Percentiles rank a stretch among this genome's conserved stretches.
These are phyloP conservation scores for Zosterops hypoxanthus DNA, from an alignment of 2,113 vertebrate species.

Conservation along the genomic window DNA sequence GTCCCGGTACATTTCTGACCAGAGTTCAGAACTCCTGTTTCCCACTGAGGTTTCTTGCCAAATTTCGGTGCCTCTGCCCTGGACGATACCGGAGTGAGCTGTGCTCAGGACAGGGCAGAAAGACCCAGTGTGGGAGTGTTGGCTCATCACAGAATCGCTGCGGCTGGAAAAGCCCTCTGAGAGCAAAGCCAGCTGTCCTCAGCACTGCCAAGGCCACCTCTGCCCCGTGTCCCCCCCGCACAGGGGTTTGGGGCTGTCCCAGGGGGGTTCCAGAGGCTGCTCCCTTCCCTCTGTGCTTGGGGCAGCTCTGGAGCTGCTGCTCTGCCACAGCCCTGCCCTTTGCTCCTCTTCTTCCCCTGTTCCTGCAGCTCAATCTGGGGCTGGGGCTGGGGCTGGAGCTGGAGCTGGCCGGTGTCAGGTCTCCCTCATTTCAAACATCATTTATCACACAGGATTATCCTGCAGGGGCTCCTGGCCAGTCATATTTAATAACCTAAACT, in stretches of 20 bases:
- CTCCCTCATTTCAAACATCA: constrained; percentile 15
- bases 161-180: background rate
- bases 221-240: background rate
- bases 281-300: fast-evolving
- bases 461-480: background rate
- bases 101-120: background rate
- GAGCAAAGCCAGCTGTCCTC: background rate
- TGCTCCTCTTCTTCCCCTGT: background rate
- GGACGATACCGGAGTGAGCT: fast-evolving
- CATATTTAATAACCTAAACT: background rate
- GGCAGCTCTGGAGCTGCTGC: background rate
- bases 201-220: background rate
- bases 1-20: fast-evolving
- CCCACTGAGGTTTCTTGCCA: background rate
- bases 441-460: constrained; percentile 1
- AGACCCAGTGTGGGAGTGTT: fast-evolving
- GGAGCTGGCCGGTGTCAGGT: background rate
- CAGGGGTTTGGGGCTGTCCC: no score
- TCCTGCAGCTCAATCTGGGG: background rate
- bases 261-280: background rate
- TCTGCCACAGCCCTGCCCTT: background rate
- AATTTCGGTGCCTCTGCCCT: background rate
- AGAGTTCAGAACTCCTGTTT: background rate
- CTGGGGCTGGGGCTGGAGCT: no score
- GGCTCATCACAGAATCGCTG: background rate